Conservation (phyloP, 1,140 invertebrate genomes). For the Dreissena rostriformis region DNA sequence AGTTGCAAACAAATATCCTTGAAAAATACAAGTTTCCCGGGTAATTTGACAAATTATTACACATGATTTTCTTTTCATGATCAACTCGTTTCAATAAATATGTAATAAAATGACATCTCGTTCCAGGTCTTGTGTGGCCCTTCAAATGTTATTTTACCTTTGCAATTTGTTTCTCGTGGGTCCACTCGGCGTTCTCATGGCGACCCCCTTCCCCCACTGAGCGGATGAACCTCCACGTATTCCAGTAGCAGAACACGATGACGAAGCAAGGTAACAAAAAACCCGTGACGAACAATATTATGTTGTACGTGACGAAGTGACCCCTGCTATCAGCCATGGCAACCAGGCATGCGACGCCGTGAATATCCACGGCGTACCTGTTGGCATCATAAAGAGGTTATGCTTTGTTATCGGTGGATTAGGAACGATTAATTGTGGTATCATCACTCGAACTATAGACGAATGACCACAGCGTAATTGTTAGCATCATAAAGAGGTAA, state of each 20-base stretch:
- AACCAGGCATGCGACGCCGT: conserved; percentile 42
- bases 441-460: no score
- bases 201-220: conserved; percentile 40
- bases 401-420: no score
- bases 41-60: neutral
- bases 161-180: conserved; percentile 60
- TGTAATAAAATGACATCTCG: neutral
- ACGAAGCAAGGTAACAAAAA: conserved; percentile 53
- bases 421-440: no score
- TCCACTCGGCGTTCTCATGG: conserved; percentile 62
- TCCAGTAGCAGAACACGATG: conserved; percentile 53
- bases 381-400: no score
- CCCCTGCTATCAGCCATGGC: conserved; percentile 12
- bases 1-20: no score
- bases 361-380: conserved; percentile 52
- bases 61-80: neutral
- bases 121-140: neutral
- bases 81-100: neutral
- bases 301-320: conserved; percentile 37
- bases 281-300: conserved; percentile 49
- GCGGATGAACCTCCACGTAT: conserved; percentile 46
- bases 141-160: conserved; percentile 27
- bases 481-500: no score
- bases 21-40: no score
- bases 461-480: conserved; percentile 52